Evolutionary conservation across 2,113 vertebrate genomes (phyloP).

Genomic region (Gymnobelideus leadbeateri): DNA sequence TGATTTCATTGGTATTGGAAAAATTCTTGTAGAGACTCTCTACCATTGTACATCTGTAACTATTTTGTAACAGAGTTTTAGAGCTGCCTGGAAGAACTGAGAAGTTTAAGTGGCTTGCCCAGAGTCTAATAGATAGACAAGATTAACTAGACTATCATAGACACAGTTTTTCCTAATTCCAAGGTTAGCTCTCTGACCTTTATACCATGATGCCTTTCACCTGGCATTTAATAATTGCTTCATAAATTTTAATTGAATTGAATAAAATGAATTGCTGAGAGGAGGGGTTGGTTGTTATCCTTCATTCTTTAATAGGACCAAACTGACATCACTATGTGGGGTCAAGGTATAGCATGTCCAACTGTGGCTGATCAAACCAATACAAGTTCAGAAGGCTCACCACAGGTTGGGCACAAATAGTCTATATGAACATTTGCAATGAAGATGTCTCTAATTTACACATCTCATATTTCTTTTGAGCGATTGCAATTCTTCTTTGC

Average conservation of each 20-base stretch:
- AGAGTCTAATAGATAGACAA: not conserved
- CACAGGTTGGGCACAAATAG: not conserved
- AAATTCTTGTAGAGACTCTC: not conserved
- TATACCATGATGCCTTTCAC: not conserved
- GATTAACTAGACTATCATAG: not conserved
- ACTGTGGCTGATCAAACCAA: not conserved
- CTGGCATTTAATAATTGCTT: not conserved
- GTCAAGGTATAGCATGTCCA: not conserved
- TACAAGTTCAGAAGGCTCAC: not conserved
- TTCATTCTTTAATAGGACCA: not conserved
- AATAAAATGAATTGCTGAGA: not conserved
- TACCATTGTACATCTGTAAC: not conserved
- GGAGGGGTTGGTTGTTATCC: not conserved
- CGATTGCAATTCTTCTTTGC: not conserved
- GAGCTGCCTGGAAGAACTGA: not conserved
- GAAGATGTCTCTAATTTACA: not conserved
- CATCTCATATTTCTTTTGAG: not conserved
- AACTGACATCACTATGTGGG: not conserved
- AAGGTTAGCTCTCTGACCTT: not conserved
- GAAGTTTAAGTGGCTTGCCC: not conserved
- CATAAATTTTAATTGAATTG: not conserved
- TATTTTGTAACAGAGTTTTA: not conserved
- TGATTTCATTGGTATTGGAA: not conserved
- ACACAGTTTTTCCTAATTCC: not conserved
- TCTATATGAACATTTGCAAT: not conserved